A percentile compares a stretch with the other conserved stretches of the same genome.
These are phyloP conservation scores for Tiliacea aurago DNA, from an alignment of 2,888 invertebrate genomes.

Conservation along the genomic window DNA sequence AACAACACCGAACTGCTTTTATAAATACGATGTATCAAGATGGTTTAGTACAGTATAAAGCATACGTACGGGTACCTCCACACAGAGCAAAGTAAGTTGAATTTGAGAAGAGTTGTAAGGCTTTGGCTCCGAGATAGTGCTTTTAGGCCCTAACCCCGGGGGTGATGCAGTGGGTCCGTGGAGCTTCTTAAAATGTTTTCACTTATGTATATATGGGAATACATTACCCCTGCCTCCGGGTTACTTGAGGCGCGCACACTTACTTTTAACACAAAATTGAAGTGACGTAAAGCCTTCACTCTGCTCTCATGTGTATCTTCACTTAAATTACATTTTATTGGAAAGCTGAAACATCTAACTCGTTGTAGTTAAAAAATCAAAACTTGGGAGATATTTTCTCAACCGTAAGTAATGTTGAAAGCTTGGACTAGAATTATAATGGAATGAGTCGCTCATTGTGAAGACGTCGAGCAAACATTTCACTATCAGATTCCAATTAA, in stretches of 20 bases:
- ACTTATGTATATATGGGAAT: slow-evolving; percentile 90
- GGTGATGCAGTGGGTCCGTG: slow-evolving; percentile 90
- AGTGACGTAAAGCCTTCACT: slow-evolving; percentile 89
- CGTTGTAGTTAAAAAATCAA: slow-evolving; percentile 62
- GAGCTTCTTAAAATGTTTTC: slow-evolving; percentile 91
- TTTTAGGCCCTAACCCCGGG: slow-evolving; percentile 91
- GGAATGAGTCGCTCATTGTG: slow-evolving; percentile 40
- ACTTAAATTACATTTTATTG: slow-evolving; percentile 88
- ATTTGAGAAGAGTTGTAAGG: slow-evolving; percentile 91
- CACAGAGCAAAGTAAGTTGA: slow-evolving; percentile 90
- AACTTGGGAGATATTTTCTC: slow-evolving; percentile 54
- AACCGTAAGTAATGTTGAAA: slow-evolving; percentile 41
- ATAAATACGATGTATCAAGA: slow-evolving; percentile 74
- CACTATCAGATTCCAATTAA: slow-evolving; percentile 52
- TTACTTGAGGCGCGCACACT: slow-evolving; percentile 88
- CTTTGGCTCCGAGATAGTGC: slow-evolving; percentile 91
- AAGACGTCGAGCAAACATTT: slow-evolving; percentile 47
- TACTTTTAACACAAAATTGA: slow-evolving; percentile 90
- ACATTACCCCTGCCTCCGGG: slow-evolving; percentile 89
- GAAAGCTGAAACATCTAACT: slow-evolving; percentile 81
- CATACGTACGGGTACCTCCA: slow-evolving; percentile 84
- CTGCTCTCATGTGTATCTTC: slow-evolving; percentile 86
- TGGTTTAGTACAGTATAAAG: slow-evolving; percentile 66
- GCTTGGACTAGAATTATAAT: slow-evolving; percentile 34
- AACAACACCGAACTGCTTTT: background rate